Percentiles rank a stretch among this genome's conserved stretches.
Evolutionary conservation across 1,140 invertebrate genomes (phyloP).

Genomic region (Ladona fulva): DNA sequence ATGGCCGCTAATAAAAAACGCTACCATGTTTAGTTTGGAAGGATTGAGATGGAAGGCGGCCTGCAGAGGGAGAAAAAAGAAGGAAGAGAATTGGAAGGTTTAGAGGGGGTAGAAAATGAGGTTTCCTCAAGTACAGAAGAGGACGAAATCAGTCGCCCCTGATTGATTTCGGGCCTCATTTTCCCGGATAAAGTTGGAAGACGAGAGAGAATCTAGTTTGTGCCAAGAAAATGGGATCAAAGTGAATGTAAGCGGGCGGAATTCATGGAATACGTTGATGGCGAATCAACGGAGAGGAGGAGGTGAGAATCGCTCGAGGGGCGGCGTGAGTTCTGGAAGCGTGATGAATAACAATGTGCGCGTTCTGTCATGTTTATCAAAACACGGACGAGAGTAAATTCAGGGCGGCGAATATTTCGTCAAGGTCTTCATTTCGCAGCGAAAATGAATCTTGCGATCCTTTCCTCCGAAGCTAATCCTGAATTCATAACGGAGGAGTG

Average conservation of each 20-base stretch:
- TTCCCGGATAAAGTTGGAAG: background rate
- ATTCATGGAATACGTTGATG: background rate
- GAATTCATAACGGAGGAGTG: too few species aligned
- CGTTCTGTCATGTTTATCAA: too few species aligned
- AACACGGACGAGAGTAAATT: too few species aligned
- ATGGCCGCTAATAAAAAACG: too few species aligned
- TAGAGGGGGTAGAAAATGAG: background rate
- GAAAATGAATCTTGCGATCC: too few species aligned
- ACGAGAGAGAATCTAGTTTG: background rate
- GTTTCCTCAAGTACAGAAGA: background rate
- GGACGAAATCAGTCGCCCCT: background rate
- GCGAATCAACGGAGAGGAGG: background rate
- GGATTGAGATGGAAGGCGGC: background rate
- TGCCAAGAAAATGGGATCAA: background rate
- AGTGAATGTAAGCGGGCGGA: background rate
- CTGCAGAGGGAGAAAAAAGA: background rate
- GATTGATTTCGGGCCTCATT: slow-evolving; percentile 3
- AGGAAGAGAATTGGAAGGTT: background rate
- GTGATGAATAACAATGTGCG: background rate
- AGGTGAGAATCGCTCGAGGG: background rate
- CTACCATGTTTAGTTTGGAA: too few species aligned
- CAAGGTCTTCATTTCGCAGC: too few species aligned
- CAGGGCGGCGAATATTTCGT: too few species aligned
- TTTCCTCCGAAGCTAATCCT: too few species aligned
- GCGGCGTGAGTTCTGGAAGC: background rate